A percentile compares a stretch with the other conserved stretches of the same genome.
Conservation (phyloP, 2,113 vertebrate genomes). For the Leiothrix lutea region DNA sequence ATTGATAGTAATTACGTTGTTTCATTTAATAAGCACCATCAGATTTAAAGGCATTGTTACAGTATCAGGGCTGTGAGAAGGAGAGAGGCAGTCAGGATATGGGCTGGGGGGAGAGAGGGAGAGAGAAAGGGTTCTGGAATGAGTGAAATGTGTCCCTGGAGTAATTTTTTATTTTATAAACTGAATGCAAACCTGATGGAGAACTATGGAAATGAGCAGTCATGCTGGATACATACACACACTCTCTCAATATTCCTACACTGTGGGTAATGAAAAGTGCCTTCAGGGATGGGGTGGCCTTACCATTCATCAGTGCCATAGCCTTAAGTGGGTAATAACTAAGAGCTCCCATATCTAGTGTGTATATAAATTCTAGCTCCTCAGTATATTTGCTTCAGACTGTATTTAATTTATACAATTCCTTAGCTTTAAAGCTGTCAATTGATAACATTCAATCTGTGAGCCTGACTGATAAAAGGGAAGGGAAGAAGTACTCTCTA, state of each 20-base stretch:
- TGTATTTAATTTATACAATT: conserved; percentile 72
- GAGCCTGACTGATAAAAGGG: conserved; percentile 62
- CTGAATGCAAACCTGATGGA: conserved; percentile 71
- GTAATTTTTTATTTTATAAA: conserved; percentile 71
- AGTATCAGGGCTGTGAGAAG: not conserved
- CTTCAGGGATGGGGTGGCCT: conserved; percentile 71
- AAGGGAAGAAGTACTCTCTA: conserved; percentile 55
- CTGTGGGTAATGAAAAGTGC: conserved; percentile 71
- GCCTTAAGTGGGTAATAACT: conserved; percentile 75
- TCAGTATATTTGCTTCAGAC: conserved; percentile 67
- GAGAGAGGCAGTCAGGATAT: not conserved
- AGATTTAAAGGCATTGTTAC: conserved; percentile 61
- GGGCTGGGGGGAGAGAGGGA: not conserved
- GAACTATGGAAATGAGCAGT: conserved; percentile 71
- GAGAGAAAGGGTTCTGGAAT: conserved; percentile 60
- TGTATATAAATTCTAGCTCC: conserved; percentile 72
- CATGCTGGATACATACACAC: conserved; percentile 51
- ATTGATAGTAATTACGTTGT: conserved; percentile 77
- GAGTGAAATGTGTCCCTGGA: conserved; percentile 62
- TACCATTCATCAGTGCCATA: conserved; percentile 71
- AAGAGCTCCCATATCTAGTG: conserved; percentile 67
- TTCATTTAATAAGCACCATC: conserved; percentile 72
- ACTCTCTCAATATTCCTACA: conserved; percentile 55
- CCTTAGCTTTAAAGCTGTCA: conserved; percentile 72
- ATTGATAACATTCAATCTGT: conserved; percentile 71